Percentiles rank a stretch among this genome's conserved stretches.
These are phyloP conservation scores for Crotalus viridis DNA, from an alignment of 2,113 vertebrate genomes.

Conservation along the genomic window DNA sequence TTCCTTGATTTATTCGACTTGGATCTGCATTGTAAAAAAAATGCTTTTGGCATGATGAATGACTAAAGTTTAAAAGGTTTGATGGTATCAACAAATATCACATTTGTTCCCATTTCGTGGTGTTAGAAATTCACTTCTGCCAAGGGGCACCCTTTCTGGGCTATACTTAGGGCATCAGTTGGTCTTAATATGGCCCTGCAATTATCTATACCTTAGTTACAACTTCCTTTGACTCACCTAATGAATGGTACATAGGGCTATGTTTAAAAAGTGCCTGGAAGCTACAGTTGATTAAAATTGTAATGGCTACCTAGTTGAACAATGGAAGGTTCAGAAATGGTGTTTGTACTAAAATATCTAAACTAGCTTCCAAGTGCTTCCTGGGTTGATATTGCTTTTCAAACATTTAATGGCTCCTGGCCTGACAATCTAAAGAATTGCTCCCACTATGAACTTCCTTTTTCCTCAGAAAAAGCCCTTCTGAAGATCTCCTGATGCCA, in stretches of 20 bases:
- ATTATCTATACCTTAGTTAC: not conserved
- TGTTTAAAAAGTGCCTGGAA: not conserved
- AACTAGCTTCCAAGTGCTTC: not conserved
- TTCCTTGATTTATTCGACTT: not conserved
- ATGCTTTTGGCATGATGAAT: not conserved
- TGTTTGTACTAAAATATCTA: not conserved
- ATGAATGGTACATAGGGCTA: not conserved
- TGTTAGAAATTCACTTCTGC: not conserved
- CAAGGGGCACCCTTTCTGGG: not conserved
- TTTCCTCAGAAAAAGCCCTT: not conserved
- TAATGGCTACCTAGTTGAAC: not conserved
- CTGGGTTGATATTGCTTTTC: not conserved
- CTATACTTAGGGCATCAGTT: not conserved
- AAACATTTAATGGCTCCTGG: not conserved
- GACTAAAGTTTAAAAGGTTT: not conserved
- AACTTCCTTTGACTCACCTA: not conserved
- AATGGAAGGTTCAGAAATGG: not conserved
- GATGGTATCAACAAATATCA: not conserved
- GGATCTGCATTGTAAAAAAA: not conserved
- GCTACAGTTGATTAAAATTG: not conserved
- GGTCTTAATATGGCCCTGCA: not conserved
- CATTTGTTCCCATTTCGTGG: not conserved
- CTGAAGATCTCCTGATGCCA: not conserved
- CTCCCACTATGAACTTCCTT: not conserved
- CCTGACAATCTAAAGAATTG: not conserved